Evolutionary conservation across 2,113 vertebrate species (phyloP).

Genomic region (Cricetomys ansorgei): DNA sequence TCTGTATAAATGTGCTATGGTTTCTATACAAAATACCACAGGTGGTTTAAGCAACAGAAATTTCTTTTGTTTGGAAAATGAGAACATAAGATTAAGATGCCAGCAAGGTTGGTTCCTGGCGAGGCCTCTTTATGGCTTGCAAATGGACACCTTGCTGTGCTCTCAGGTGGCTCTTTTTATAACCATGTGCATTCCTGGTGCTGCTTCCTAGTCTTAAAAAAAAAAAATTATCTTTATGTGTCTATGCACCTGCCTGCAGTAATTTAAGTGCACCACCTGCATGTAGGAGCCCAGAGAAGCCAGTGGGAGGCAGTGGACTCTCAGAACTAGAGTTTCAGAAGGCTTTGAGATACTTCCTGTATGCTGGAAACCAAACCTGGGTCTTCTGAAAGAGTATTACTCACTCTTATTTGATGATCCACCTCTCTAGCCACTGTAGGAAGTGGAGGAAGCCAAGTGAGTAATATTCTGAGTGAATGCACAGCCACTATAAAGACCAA

Average conservation of each 20-base stretch:
- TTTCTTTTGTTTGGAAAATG: background rate
- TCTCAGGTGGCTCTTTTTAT: background rate
- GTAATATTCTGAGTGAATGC: background rate
- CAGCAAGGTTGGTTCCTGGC: background rate
- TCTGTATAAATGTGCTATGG: background rate
- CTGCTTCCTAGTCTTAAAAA: background rate
- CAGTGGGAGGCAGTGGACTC: background rate
- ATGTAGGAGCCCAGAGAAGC: background rate
- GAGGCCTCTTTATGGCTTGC: background rate
- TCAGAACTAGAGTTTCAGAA: background rate
- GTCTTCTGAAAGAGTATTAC: background rate
- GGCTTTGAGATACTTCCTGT: background rate
- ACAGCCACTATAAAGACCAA: background rate
- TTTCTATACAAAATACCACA: background rate
- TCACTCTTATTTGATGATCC: background rate
- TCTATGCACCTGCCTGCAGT: background rate
- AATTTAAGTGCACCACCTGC: background rate
- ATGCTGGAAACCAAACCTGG: background rate
- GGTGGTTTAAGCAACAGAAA: background rate
- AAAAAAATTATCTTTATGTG: background rate
- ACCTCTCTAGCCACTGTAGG: background rate
- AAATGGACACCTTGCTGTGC: background rate
- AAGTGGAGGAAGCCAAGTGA: background rate
- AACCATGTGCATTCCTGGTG: background rate
- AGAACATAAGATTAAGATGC: background rate